Conservation (phyloP, 1,140 invertebrate species). For the Drosophila sucinea region DNA sequence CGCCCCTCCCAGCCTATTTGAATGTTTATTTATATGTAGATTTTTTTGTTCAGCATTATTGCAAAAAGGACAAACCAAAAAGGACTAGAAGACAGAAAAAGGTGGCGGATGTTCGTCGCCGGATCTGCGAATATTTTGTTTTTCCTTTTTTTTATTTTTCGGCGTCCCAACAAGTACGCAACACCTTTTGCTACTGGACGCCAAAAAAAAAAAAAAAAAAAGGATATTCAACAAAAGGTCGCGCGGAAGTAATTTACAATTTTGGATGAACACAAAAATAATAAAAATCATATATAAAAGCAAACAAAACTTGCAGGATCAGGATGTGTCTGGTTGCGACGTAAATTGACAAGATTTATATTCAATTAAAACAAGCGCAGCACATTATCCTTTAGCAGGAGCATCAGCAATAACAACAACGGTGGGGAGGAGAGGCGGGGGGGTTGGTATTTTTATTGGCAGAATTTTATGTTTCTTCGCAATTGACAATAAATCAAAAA, state of each 20-base stretch:
- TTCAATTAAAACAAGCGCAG: constrained; percentile 75
- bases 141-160: constrained; percentile 52
- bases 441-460: constrained; percentile 65
- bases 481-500: constrained; percentile 77
- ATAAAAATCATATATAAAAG: constrained; percentile 51
- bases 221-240: constrained; percentile 66
- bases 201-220: constrained; percentile 28
- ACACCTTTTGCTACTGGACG: constrained; percentile 57
- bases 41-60: constrained; percentile 52
- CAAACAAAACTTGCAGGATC: constrained; percentile 55
- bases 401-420: constrained; percentile 9
- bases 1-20: constrained; percentile 46
- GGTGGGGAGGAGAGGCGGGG: neutral
- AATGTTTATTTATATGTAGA: constrained; percentile 81
- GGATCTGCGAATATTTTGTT: constrained; percentile 42
- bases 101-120: constrained; percentile 70
- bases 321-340: constrained; percentile 66
- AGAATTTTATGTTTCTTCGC: constrained; percentile 69
- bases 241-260: constrained; percentile 80
- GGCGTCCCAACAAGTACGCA: constrained; percentile 38
- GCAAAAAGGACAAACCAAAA: constrained; percentile 53
- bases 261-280: constrained; percentile 48
- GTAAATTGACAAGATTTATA: constrained; percentile 80
- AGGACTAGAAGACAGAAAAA: constrained; percentile 42
- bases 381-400: constrained; percentile 64